Conservation (phyloP, 2,113 vertebrate species). For the Ctenodactylus gundi region DNA sequence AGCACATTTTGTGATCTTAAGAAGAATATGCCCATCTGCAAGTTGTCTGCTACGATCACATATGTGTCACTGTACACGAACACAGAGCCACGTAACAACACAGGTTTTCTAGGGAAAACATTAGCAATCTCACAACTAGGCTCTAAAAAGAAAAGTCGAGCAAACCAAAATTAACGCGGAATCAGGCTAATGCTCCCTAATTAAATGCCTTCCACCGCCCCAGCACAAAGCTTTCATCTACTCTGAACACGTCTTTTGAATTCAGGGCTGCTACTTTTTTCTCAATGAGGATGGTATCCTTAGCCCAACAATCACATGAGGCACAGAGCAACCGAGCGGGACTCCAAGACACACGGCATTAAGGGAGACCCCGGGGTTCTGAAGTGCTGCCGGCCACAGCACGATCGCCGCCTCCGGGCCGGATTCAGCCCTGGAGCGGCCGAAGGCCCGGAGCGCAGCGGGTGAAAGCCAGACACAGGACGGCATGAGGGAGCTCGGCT, state of each 20-base stretch:
- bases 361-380: accelerated
- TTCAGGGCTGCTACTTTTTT: neutral
- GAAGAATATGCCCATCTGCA: neutral
- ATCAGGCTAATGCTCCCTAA: neutral
- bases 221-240: neutral
- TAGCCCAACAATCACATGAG: neutral
- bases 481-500: neutral
- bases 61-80: neutral
- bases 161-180: neutral
- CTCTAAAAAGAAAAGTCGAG: neutral
- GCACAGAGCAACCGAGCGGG: neutral
- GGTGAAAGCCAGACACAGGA: neutral
- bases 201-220: too few relatives aligned
- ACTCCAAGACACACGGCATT: accelerated
- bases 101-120: neutral
- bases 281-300: too few relatives aligned
- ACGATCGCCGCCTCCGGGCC: neutral
- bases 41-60: neutral
- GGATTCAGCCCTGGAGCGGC: neutral
- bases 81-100: too few relatives aligned
- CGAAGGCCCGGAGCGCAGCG: neutral
- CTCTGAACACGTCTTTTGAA: neutral
- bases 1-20: neutral
- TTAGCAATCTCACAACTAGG: neutral
- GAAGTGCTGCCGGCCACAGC: neutral